Base-by-base conservation (phyloP, 2,113 vertebrate species). In the Hippocampus barbouri region DNA sequence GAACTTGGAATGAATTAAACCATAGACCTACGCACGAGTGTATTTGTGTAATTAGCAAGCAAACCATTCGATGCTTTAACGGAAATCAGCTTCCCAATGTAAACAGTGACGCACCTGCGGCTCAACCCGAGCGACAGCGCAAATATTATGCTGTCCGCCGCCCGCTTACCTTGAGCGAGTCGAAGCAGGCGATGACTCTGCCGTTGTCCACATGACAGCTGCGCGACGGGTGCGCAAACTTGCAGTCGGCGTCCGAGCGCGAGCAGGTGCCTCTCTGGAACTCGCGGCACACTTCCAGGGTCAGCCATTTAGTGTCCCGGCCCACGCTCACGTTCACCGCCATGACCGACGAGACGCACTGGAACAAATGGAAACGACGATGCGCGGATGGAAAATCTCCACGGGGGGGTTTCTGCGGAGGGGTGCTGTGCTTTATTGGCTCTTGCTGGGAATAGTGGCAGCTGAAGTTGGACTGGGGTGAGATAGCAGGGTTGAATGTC, bases 191-290 rank as follows among this genome's bases (percentile, higher is more conserved):
- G 79, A 98, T 95, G 91, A 98, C 97, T 78, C 96, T 94, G 78
- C 97, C 97, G 43, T 98, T 98, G 92, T 98, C 96, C 93, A 98
- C 96, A 77, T 98, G 96, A 94, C 97, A 98, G 90, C 94, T 94
- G 84, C 95, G 92, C 68, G 97, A 94, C 0, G 97, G 97, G 87
- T 98, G 97, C 86, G 97, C 97, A 84, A 98, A 99, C 93, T 97
- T 98, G 94, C 97, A 99, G 86, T 99, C 97, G 20, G 90, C 91
- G 73, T 98, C 97, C 49, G 95, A 94, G 60, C 97, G 94, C 20
- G 95, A 96, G 90, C 97, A 99, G 87, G 97, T 95, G 73, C 97
- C 97, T 89, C 97, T 94, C 94, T 98, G 97, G 89, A 96, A 99
- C 90, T 99, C 97, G 73, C 97, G 94, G 91, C 97, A 99, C 87